Evolutionary conservation across 2,888 invertebrate genomes (phyloP).

Genomic region (Crematogaster levior): DNA sequence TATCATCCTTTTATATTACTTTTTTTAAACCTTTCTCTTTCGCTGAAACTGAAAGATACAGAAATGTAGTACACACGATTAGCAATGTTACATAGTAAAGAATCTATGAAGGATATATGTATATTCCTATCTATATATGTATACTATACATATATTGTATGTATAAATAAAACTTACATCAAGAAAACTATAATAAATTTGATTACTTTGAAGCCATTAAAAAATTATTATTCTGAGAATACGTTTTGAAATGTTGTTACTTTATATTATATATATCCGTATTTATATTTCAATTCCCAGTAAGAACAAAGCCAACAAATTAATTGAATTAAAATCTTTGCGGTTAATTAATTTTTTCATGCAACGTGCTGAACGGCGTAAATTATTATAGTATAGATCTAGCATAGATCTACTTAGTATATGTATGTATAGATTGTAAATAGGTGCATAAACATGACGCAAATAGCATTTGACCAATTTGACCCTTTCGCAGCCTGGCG

Average conservation of each 20-base stretch:
- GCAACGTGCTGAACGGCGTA: background rate
- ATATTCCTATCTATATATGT: no score
- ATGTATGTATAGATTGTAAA: constrained; percentile 6
- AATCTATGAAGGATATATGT: no score
- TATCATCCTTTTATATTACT: background rate
- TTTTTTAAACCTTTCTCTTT: constrained; percentile 2
- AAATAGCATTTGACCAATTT: constrained; percentile 40
- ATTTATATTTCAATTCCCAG: constrained; percentile 16
- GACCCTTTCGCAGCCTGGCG: constrained; percentile 28
- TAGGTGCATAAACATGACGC: constrained; percentile 20
- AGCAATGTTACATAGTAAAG: background rate
- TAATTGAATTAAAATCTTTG: constrained; percentile 26
- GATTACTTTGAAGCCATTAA: background rate
- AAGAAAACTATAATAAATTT: background rate
- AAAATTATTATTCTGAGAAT: background rate
- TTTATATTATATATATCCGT: background rate
- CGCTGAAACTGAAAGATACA: background rate
- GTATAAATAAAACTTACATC: background rate
- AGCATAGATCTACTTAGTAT: no score
- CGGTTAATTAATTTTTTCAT: constrained; percentile 21
- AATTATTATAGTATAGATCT: no score
- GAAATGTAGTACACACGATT: background rate
- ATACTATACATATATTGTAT: no score
- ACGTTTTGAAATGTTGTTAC: background rate
- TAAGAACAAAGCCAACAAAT: constrained; percentile 10